Evolutionary conservation across 30 jellyfish, hydroid and myxozoan genomes (phyloP), one percentile per base, ranked within the genome.

Genomic region (Pelagia noctiluca): DNA sequence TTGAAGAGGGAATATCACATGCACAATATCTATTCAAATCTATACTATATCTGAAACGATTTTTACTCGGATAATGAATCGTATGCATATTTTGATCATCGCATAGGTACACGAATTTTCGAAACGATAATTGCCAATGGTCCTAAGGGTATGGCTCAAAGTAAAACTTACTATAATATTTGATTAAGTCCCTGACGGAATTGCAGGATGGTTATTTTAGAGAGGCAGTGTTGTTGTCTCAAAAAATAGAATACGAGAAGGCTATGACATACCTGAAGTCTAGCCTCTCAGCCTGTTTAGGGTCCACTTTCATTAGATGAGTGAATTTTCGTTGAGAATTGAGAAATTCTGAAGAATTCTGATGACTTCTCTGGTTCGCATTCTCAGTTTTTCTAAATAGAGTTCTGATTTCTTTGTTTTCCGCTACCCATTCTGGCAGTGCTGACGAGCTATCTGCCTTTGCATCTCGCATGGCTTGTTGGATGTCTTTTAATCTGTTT

Each of bases 341-440:
- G 26, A 53, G 42, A 50, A 49, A 54, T 42, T 82, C 92, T 3
- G 16, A 3, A 35, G 65, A 28, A 35, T 46, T 63, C 13, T 76
- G 92, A 70, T 32, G 36, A n/a, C 38, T 68, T 18, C 67, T 71
- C 32, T 38, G 32, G 34, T 54, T 68, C 16, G 57, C 57, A 42
- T 30, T 49, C 52, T 85, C 88, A 3, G 95, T 95, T 21, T 76
- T 85, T 47, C 78, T 78, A 42, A 95, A 77, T 57, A 95, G 50
- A 34, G 76, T 48, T 84, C 99, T 38, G 74, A 89, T 62, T 82
- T 89, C 89, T 79, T 66, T 92, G 74, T 72, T 95, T 65, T 85
- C 96, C 1, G 95, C 82, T 16, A 95, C 92, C 99, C 99, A 95
- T 31, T 84, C 98, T 4, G 99, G 99, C 12, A 88, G 90, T n/a